phyloP scores from a whole-genome alignment of 2,888 invertebrate species.

The Tenodera sinensis region DNA sequence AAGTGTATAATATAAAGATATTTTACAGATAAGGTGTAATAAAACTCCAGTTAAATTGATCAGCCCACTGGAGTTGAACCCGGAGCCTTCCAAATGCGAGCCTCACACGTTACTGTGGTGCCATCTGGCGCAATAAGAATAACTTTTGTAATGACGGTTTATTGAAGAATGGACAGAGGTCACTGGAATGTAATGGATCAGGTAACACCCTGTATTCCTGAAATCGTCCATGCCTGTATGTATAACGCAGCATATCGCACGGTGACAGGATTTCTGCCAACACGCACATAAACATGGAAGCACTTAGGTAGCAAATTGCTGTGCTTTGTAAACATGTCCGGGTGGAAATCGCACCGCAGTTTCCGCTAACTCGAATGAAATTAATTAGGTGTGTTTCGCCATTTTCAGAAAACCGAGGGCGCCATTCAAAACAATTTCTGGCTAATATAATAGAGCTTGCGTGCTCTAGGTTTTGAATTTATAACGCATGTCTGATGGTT shows the following conservation, averaged over 20 bases:
- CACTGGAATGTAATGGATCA: no score
- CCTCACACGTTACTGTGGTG: no score
- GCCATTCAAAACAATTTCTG: not conserved
- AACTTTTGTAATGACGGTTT: no score
- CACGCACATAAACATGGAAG: not conserved
- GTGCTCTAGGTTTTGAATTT: not conserved
- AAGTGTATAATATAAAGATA: no score
- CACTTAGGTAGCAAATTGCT: not conserved
- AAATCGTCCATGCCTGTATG: no score
- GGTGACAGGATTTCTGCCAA: not conserved
- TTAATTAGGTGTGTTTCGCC: not conserved
- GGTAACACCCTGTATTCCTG: no score
- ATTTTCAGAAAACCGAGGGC: not conserved
- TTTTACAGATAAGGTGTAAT: no score
- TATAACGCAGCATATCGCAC: not conserved
- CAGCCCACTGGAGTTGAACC: no score
- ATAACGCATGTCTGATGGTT: not conserved
- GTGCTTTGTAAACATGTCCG: not conserved
- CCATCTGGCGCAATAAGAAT: no score
- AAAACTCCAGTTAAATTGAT: no score
- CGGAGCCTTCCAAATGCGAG: no score
- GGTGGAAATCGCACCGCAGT: not conserved
- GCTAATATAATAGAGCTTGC: not conserved
- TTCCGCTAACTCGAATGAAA: not conserved
- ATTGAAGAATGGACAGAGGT: no score